Base-by-base conservation (phyloP, 2,888 invertebrate species). In the Leucophora obtusa region DNA sequence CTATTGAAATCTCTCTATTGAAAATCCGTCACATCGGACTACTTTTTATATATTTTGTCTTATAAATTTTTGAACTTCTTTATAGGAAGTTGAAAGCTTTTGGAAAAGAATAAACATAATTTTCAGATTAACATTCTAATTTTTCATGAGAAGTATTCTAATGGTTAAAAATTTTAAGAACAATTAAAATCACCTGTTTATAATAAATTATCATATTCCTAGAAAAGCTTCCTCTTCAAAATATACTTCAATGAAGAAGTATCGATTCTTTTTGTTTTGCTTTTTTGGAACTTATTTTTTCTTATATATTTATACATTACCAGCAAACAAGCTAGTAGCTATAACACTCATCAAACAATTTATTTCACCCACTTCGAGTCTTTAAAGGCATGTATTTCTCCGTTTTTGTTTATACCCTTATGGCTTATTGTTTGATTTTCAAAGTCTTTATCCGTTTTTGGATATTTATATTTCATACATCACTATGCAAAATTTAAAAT, bases 401-500 rank as follows among this genome's bases (percentile, higher is more conserved):
- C 24, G 21, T 21, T 14, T 24, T 53, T 8, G 21, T 38, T 51
- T 51, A 28, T 51, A 4, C 21, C 21, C 21, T 21, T 21, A 21
- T 15, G 10, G 24, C 14, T 14, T 47, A n/a, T 47, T 24, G n/a
- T n/a, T 63, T 10, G 17, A 3, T 63, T 63, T 28, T 10, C 0
- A 59, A 54, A 71, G 14, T 14, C 7, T 70, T 62, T 76, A 71
- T 78, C 65, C 72, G 70, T 70, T 73, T 71, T 69, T 77, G 72
- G 70, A 75, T 73, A 73, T 66, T 65, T 59, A 10, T 33, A 56
- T 50, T 6, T 50, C 79, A 83, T 83, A 82, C 82, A 82, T 83
- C 83, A 83, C 74, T 77, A 83, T 83, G 82, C 83, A 75, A 78
- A 82, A 75, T 75, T 78, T 28, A 35, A 28, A 68, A 74, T 56